Evolutionary conservation across 1,140 invertebrate species (phyloP).

Genomic region (Leptopilina clavipes): DNA sequence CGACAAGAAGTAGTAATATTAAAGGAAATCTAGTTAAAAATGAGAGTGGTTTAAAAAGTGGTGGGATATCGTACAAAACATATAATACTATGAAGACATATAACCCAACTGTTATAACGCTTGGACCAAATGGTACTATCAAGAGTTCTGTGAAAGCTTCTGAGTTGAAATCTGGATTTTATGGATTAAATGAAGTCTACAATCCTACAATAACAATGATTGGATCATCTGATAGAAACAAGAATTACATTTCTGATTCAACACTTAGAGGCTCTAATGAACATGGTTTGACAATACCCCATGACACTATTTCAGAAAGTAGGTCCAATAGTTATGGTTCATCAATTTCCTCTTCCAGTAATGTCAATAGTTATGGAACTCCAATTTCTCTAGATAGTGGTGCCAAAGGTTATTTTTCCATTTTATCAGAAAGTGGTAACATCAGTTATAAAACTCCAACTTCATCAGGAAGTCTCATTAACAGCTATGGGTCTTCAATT

Average conservation of each 20-base stretch:
- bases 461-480: background rate
- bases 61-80: background rate
- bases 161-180: background rate
- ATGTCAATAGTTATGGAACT: background rate
- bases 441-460: background rate
- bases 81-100: slow-evolving; percentile 16
- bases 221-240: background rate
- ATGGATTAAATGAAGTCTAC: background rate
- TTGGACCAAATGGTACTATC: background rate
- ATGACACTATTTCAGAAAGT: background rate
- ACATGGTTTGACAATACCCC: background rate
- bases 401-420: background rate
- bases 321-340: background rate
- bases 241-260: background rate
- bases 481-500: background rate
- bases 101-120: slow-evolving; percentile 14
- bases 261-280: no score
- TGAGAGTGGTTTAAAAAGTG: background rate
- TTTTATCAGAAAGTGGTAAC: background rate
- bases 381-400: background rate
- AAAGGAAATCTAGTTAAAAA: background rate
- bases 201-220: background rate
- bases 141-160: background rate
- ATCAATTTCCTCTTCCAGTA: background rate
- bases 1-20: background rate